Evolutionary conservation across 2,797 vertebrate species (phyloP).

Genomic region (Pipistrellus kuhlii): DNA sequence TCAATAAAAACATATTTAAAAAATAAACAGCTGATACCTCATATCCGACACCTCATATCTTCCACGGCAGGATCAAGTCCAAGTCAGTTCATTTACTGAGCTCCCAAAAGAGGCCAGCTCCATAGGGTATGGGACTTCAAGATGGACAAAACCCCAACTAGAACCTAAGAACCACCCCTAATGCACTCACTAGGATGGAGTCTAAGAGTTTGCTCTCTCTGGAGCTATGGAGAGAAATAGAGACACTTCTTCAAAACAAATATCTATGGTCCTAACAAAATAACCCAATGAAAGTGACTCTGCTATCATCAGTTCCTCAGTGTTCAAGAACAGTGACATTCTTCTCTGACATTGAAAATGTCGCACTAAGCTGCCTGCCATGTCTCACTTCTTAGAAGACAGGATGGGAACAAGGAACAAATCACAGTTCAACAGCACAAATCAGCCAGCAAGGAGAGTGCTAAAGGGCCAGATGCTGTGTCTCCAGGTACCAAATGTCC

Average conservation of each 20-base stretch:
- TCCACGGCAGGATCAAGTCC: fast-evolving
- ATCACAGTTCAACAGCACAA: neutral
- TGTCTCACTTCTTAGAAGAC: neutral
- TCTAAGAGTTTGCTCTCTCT: neutral
- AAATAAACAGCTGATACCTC: neutral
- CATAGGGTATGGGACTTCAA: neutral
- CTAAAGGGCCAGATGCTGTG: neutral
- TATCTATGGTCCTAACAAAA: neutral
- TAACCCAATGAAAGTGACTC: neutral
- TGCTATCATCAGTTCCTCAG: neutral
- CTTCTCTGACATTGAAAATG: slow-evolving; percentile 8
- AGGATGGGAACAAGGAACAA: neutral
- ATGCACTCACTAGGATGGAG: neutral
- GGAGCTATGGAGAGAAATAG: neutral
- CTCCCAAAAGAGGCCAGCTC: neutral
- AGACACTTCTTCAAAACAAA: neutral
- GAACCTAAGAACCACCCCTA: neutral
- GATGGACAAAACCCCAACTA: neutral
- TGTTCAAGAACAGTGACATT: neutral
- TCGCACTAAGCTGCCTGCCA: neutral
- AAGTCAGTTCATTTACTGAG: neutral
- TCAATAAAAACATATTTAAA: no score
- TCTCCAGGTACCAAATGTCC: neutral
- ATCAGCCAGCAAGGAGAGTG: neutral
- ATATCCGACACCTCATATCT: neutral